Evolutionary conservation across 2,797 vertebrate genomes (phyloP), one percentile per base, ranked within the genome.

Genomic region (Rhinogobio ventralis): DNA sequence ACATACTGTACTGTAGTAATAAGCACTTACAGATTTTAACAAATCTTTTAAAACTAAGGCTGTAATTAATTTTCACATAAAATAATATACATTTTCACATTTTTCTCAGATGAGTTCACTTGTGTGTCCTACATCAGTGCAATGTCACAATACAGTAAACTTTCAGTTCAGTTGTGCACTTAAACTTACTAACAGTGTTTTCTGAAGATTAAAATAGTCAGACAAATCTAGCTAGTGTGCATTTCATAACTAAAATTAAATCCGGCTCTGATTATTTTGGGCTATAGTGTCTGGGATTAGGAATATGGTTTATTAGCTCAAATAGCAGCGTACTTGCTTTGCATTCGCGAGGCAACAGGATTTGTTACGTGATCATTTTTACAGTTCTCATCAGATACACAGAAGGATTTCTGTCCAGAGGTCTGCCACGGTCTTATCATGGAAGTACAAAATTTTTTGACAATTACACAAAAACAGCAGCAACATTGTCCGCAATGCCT

Each of bases 401-500:
- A 8, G 2, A 15, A 72, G 20, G 67, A 49, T 72, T 49, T 30
- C 20, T 1, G 0, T 85, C 42, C 42, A 62, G 53, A 72, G 53
- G 28, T n/a, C n/a, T 46, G 20, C 51, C n/a, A 36, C 7, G 6
- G 28, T 42, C 68, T 82, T 55, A 73, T 62, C 55, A 51, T n/a
- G 7, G 30, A 46, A 53, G 9, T 51, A 25, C 14, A 45, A 64
- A 72, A 30, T 75, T 80, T 60, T 39, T 51, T 36, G 42, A 39
- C 72, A 36, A 11, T 97, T 92, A 97, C 82, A 97, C 92, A 87
- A 94, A 94, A 79, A 96, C 95, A 33, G 94, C 92, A 84, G 96
- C 94, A 81, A 97, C 96, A 2, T 88, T 95, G 90, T 98, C 96
- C 66, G 97, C 96, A 79, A 98, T 96, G 87, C 97, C 97, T 98